A percentile compares a stretch with the other conserved stretches of the same genome.
Conservation (phyloP, 2,888 invertebrate genomes). For the Philaethria dido region DNA sequence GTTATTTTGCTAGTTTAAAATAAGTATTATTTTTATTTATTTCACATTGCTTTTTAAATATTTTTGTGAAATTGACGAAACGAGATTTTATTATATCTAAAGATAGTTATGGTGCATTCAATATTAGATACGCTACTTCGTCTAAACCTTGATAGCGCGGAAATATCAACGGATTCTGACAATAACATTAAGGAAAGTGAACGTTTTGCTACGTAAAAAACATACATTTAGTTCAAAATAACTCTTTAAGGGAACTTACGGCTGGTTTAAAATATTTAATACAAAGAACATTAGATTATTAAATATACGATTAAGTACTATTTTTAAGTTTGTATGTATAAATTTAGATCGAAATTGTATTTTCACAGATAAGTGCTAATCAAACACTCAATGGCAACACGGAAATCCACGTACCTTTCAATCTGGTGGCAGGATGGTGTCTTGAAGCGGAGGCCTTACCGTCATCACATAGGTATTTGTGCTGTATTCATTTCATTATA, state of each 20-base stretch:
- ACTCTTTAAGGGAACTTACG: too few relatives aligned
- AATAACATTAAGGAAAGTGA: slow-evolving; percentile 32
- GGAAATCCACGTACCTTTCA: slow-evolving; percentile 87
- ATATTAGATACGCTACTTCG: slow-evolving; percentile 30
- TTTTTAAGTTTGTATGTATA: not conserved
- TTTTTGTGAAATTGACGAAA: not conserved
- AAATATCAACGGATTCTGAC: slow-evolving; percentile 29
- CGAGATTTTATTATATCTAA: not conserved
- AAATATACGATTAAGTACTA: not conserved
- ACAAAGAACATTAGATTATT: too few relatives aligned
- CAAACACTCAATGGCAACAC: slow-evolving; percentile 80
- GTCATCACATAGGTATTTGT: slow-evolving; percentile 83
- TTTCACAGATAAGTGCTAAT: slow-evolving; percentile 77
- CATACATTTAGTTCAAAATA: too few relatives aligned
- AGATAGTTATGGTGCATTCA: slow-evolving; percentile 25
- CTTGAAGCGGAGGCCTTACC: slow-evolving; percentile 94
- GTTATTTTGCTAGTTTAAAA: not conserved
- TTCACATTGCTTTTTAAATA: not conserved
- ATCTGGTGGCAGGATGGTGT: slow-evolving; percentile 96
- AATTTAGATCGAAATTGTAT: not conserved
- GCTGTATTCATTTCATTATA: not conserved
- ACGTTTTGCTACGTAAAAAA: not conserved
- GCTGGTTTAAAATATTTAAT: too few relatives aligned
- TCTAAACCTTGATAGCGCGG: slow-evolving; percentile 28
- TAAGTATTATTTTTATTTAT: slow-evolving; percentile 2